These are phyloP conservation scores for Phrixothrix hirtus DNA, from an alignment of 2,888 invertebrate species.

Conservation along the genomic window DNA sequence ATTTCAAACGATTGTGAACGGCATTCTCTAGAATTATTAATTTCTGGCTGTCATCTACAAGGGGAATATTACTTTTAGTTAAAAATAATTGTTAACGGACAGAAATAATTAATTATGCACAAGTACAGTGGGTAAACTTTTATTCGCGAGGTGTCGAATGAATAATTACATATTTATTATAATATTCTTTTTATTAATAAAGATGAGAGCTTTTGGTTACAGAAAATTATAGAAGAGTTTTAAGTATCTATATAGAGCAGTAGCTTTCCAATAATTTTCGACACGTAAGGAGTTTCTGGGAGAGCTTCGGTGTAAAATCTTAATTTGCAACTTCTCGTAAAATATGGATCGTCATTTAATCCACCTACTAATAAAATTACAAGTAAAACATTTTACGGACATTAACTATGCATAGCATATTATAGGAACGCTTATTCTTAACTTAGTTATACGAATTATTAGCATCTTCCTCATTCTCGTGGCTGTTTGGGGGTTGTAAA, in stretches of 20 bases:
- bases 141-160: too few relatives aligned
- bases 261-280: too few relatives aligned
- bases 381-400: conserved; percentile 50
- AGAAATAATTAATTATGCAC: not conserved
- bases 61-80: not conserved
- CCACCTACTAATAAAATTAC: conserved; percentile 46
- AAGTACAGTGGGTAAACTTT: too few relatives aligned
- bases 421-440: conserved; percentile 42
- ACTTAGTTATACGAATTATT: conserved; percentile 31
- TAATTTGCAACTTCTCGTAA: conserved; percentile 17
- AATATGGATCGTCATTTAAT: conserved; percentile 26
- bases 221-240: too few relatives aligned
- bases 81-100: not conserved
- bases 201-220: too few relatives aligned
- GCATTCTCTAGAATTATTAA: not conserved
- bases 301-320: conserved; percentile 7
- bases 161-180: too few relatives aligned
- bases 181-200: too few relatives aligned
- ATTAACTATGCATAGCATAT: conserved; percentile 52
- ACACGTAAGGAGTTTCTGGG: not conserved
- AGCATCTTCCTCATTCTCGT: conserved; percentile 14
- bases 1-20: not conserved
- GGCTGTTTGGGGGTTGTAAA: conserved; percentile 12
- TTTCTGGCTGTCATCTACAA: not conserved
- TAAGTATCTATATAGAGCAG: too few relatives aligned